These are phyloP conservation scores for Agrochola macilenta DNA, from an alignment of 2,888 invertebrate species.

Conservation along the genomic window DNA sequence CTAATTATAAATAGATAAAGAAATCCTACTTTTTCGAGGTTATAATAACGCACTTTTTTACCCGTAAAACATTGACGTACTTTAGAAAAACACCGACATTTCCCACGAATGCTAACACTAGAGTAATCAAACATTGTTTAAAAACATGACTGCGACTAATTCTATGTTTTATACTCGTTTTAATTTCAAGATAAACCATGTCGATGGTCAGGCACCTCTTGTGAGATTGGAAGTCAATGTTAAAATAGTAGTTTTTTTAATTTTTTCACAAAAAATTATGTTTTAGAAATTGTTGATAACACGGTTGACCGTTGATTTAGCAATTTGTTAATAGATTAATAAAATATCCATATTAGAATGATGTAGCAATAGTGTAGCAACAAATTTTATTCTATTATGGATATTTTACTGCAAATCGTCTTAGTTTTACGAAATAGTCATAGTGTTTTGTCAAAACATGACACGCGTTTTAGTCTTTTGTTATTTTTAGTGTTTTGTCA, in stretches of 20 bases:
- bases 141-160: conserved; percentile 10
- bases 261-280: background rate
- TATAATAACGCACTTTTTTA: background rate
- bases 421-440: no score
- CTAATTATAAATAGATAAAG: no score
- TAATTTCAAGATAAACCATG: background rate
- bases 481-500: no score
- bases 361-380: no score
- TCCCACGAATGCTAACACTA: no score
- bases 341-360: no score
- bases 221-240: background rate
- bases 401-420: no score
- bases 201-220: background rate
- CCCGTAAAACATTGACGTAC: background rate
- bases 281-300: background rate
- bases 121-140: conserved; percentile 16
- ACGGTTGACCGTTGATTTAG: conserved; percentile 10
- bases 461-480: no score
- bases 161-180: conserved; percentile 3
- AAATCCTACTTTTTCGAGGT: background rate
- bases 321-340: background rate
- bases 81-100: conserved; percentile 26
- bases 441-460: no score
- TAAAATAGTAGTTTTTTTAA: background rate
- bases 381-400: no score